Percentiles rank a stretch among this genome's conserved stretches.
Evolutionary conservation across 2,888 invertebrate genomes (phyloP).

Genomic region (Rhamnusium bicolor): DNA sequence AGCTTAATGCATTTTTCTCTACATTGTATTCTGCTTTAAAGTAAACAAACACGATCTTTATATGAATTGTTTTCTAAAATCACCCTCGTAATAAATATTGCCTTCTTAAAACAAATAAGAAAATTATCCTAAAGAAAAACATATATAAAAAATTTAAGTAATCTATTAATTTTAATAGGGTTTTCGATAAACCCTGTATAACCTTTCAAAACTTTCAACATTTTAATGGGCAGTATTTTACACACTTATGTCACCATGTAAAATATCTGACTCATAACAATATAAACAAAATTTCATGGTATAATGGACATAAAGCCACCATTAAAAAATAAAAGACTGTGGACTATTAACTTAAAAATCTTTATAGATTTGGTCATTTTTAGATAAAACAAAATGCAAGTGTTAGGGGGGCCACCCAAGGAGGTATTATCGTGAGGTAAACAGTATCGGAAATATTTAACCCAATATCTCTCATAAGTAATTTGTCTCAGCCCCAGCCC

Average conservation of each 20-base stretch:
- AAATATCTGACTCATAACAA: not conserved
- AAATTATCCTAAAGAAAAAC: too few relatives aligned
- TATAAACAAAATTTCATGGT: constrained; percentile 3
- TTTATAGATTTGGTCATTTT: not conserved
- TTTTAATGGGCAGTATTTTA: constrained; percentile 20
- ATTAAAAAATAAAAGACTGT: constrained; percentile 8
- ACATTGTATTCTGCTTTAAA: too few relatives aligned
- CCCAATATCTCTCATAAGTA: constrained; percentile 35
- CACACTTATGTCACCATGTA: not conserved
- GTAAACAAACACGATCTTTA: too few relatives aligned
- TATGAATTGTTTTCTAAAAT: too few relatives aligned
- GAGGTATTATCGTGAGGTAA: not conserved
- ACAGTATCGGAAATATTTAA: constrained; percentile 38
- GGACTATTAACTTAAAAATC: constrained; percentile 5
- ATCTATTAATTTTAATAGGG: not conserved
- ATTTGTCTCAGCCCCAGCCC: constrained; percentile 31
- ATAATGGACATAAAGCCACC: constrained; percentile 4
- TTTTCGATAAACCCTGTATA: not conserved
- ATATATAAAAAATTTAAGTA: too few relatives aligned
- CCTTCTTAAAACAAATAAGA: too few relatives aligned
- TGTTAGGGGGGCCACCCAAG: constrained; percentile 26
- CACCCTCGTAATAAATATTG: too few relatives aligned
- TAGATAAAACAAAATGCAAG: constrained; percentile 1
- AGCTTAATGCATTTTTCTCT: too few relatives aligned
- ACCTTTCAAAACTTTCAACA: not conserved